Percentiles rank a stretch among this genome's conserved stretches.
Evolutionary conservation across 2,797 vertebrate species (phyloP).

Genomic region (Lates japonicus): DNA sequence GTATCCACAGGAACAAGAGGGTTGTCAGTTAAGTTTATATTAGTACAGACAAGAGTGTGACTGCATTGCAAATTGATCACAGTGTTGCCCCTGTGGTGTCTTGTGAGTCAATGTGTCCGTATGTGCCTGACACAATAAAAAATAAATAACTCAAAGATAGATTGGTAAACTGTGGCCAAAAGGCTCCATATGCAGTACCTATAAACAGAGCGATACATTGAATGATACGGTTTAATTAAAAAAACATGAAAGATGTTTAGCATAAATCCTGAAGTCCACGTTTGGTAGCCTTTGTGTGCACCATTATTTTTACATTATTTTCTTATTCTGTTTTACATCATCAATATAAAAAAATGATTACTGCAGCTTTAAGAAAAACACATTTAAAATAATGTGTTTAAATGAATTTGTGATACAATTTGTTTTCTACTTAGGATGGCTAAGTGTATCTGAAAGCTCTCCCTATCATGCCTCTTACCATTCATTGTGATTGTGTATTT

Average conservation of each 20-base stretch:
- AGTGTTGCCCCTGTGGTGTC: not conserved
- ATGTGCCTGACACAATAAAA: not conserved
- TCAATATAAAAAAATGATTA: no score
- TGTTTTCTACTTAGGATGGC: not conserved
- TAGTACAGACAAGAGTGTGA: not conserved
- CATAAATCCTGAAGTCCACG: not conserved
- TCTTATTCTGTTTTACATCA: no score
- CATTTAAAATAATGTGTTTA: constrained; percentile 14
- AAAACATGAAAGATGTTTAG: not conserved
- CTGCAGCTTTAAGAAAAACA: no score
- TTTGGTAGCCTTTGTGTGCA: not conserved
- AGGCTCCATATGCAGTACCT: not conserved
- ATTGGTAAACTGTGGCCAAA: not conserved
- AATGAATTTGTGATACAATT: not conserved
- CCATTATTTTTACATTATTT: not conserved
- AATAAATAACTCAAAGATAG: not conserved
- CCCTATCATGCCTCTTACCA: not conserved
- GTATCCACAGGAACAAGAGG: constrained; percentile 5
- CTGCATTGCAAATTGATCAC: not conserved
- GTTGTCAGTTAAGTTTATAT: not conserved
- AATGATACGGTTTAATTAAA: not conserved
- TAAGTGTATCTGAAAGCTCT: not conserved
- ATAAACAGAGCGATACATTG: not conserved
- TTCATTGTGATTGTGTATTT: constrained; percentile 9
- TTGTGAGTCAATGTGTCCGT: not conserved